A percentile compares a stretch with the other conserved stretches of the same genome.
Conservation (phyloP, 2,888 invertebrate species). For the Lycaena phlaeas region DNA sequence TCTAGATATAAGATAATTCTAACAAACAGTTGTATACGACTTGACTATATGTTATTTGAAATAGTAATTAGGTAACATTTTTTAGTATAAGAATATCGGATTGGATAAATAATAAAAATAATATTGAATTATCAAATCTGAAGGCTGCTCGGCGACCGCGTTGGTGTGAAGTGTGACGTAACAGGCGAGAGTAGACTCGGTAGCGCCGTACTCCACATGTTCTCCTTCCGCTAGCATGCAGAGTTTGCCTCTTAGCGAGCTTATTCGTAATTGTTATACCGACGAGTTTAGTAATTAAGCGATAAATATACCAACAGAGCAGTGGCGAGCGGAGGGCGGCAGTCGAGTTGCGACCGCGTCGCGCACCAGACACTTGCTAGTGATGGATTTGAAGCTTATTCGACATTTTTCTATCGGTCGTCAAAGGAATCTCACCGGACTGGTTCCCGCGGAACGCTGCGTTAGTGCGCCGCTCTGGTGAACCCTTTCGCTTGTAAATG, state of each 20-base stretch:
- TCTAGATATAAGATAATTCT: too few relatives aligned
- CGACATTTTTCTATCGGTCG: constrained; percentile 76
- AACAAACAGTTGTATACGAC: too few relatives aligned
- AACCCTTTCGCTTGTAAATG: constrained; percentile 74
- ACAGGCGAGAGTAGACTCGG: constrained; percentile 52
- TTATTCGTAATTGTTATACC: constrained; percentile 65
- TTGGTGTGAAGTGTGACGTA: constrained; percentile 42
- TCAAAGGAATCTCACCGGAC: constrained; percentile 78
- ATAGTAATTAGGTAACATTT: too few relatives aligned
- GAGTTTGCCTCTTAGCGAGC: constrained; percentile 44
- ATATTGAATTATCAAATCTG: constrained; percentile 52
- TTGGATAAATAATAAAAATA: too few relatives aligned
- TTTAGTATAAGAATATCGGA: too few relatives aligned
- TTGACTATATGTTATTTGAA: too few relatives aligned
- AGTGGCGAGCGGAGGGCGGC: constrained; percentile 64
- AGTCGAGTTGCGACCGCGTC: constrained; percentile 65
- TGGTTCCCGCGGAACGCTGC: constrained; percentile 74
- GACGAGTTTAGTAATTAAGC: constrained; percentile 70
- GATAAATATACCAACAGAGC: constrained; percentile 64
- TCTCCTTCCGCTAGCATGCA: constrained; percentile 28
- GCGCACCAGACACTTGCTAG: constrained; percentile 61
- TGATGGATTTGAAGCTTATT: constrained; percentile 58
- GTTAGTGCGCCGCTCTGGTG: constrained; percentile 72
- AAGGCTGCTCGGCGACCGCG: constrained; percentile 41
- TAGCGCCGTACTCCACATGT: constrained; percentile 46